Conservation (phyloP, 2,888 invertebrate genomes). For the Trachelus stipa region DNA sequence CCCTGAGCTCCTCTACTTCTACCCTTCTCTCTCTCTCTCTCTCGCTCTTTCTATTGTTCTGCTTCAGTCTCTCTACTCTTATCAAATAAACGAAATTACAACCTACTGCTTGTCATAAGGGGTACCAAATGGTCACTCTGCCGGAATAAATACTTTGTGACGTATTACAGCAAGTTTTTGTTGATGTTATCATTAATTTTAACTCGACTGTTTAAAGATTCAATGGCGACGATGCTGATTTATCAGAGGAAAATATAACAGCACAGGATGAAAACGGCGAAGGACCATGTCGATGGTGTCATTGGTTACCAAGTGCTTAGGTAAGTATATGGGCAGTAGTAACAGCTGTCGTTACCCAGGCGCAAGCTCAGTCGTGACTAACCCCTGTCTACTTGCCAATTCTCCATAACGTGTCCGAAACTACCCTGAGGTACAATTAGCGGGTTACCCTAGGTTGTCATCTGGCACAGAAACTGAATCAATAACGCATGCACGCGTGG, state of each 20-base stretch:
- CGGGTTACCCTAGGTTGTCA: slow-evolving; percentile 56
- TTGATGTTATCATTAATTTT: too few species aligned
- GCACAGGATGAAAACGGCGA: background rate
- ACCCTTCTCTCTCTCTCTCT: background rate
- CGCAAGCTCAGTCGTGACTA: slow-evolving; percentile 58
- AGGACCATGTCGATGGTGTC: background rate
- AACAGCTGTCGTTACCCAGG: slow-evolving; percentile 62
- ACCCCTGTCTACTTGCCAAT: slow-evolving; percentile 55
- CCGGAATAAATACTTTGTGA: too few species aligned
- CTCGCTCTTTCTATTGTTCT: slow-evolving; percentile 6
- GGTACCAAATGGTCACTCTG: background rate
- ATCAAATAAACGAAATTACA: background rate
- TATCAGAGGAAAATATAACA: background rate
- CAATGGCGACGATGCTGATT: background rate
- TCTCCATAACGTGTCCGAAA: slow-evolving; percentile 42
- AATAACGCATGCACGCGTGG: slow-evolving; percentile 54
- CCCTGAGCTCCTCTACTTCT: background rate
- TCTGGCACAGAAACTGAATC: slow-evolving; percentile 54
- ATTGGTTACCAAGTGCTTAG: background rate
- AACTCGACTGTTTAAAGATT: background rate
- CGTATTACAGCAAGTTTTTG: too few species aligned
- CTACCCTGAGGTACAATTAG: slow-evolving; percentile 50
- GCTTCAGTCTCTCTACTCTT: background rate
- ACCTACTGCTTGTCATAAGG: background rate
- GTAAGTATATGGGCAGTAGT: slow-evolving; percentile 19